Base-by-base conservation (phyloP, 2,797 vertebrate species). In the Rhinatrema bivittatum region DNA sequence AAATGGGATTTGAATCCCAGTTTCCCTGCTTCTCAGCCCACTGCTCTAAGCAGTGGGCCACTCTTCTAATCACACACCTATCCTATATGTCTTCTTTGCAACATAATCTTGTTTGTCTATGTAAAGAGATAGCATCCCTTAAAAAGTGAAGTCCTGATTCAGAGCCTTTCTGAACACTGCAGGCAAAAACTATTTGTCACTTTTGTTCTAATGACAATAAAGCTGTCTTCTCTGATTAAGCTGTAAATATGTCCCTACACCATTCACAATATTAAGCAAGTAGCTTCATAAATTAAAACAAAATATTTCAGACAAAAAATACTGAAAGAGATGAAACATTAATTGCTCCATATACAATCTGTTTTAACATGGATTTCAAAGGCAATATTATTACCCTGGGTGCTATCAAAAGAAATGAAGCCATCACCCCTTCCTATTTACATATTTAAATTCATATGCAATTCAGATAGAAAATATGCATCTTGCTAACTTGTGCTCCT, bases 281-380 rank as follows among this genome's bases (percentile, higher is more conserved):
- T 15, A 1, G 22, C 56, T 44, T 60, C 68, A 76, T 75, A 68
- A 70, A 78, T 70, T 66, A 73, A 70, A 72, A 75, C 70, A 68
- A 72, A 69, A 63, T 75, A 76, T 74, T 78, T 75, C 62, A 63
- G 60, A 50, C 61, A 74, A n/a, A 78, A 76, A 75, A 61, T 65
- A n/a, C 56, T 74, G 56, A 64, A 67, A 72, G 62, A 67, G 54
- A 62, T 63, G 45, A 72, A 60, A 62, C 65, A 67, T 70, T 76
- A 67, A 74, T 64, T 72, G 69, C 76, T 58, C 65, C 50, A 73
- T 61, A 70, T 56, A 65, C 68, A 74, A 65, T 74, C 66, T 79
- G 69, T 72, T 59, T 72, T 75, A 62, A 40, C 62, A 56, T 60
- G 62, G 62, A 73, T 65, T 51, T 47, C 35, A 56, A 74, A 81